These are phyloP conservation scores for Cyclargus thomasi DNA, from an alignment of 1,140 invertebrate species.

Conservation along the genomic window DNA sequence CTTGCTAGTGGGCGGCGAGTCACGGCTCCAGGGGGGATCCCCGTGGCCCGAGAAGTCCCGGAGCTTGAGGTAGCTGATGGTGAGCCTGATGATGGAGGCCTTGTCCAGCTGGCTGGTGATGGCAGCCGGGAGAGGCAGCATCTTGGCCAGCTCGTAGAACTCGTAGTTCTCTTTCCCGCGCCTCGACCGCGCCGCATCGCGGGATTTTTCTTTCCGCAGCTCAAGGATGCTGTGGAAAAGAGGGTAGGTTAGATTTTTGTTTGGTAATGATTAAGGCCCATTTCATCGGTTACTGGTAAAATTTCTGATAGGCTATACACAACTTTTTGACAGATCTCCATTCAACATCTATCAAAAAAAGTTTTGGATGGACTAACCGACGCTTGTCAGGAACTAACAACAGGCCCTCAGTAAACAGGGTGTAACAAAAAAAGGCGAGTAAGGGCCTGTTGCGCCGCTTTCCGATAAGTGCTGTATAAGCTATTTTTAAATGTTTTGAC, in stretches of 20 bases:
- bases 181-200: slow-evolving; percentile 95
- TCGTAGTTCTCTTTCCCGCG: slow-evolving; percentile 98
- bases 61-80: slow-evolving; percentile 97
- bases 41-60: slow-evolving; percentile 96
- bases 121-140: slow-evolving; percentile 95
- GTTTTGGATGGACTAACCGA: too few relatives aligned
- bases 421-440: too few relatives aligned
- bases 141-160: slow-evolving; percentile 98
- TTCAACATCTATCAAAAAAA: too few relatives aligned
- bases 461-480: too few relatives aligned
- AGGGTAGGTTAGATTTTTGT: not conserved
- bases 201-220: slow-evolving; percentile 96
- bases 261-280: too few relatives aligned
- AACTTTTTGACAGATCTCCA: too few relatives aligned
- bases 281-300: too few relatives aligned
- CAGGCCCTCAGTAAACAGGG: too few relatives aligned
- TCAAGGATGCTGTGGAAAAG: slow-evolving; percentile 92
- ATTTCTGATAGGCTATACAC: too few relatives aligned
- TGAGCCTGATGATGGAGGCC: slow-evolving; percentile 98
- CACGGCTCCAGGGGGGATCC: slow-evolving; percentile 94
- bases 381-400: too few relatives aligned
- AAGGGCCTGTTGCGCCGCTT: too few relatives aligned
- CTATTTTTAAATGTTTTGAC: too few relatives aligned
- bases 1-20: slow-evolving; percentile 85
- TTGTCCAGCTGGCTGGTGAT: slow-evolving; percentile 99